Evolutionary conservation across 2,113 vertebrate genomes (phyloP).

Genomic region (Semicossyphus pulcher): DNA sequence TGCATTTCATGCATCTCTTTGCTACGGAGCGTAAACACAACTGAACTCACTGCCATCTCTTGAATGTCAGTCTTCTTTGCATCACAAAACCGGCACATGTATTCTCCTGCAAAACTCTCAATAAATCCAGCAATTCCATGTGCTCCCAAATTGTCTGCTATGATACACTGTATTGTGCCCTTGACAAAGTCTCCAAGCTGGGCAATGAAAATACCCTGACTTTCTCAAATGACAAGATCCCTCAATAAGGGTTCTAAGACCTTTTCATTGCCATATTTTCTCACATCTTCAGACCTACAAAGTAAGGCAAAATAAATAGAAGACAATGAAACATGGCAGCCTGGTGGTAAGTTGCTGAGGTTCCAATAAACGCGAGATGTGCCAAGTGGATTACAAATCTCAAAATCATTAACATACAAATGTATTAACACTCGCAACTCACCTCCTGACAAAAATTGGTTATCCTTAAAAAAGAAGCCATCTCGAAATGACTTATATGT

Average conservation of each 20-base stretch:
- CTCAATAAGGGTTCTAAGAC: not conserved
- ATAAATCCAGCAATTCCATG: constrained; percentile 12
- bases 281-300: constrained; percentile 1
- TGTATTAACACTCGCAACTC: too few species aligned
- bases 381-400: constrained; percentile 10
- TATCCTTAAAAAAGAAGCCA: too few species aligned
- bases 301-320: constrained; percentile 13
- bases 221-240: not conserved
- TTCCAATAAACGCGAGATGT: constrained; percentile 18
- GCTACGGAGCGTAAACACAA: not conserved
- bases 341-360: constrained; percentile 1
- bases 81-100: not conserved
- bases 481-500: too few species aligned
- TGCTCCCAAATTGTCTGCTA: constrained; percentile 16
- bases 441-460: too few species aligned
- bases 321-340: not conserved
- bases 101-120: not conserved
- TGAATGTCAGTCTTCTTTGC: not conserved
- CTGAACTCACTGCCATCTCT: not conserved
- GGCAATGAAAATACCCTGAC: constrained; percentile 7
- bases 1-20: not conserved
- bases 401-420: not conserved
- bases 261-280: not conserved
- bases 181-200: constrained; percentile 4
- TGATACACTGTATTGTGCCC: constrained; percentile 15